Percentiles rank a stretch among this genome's conserved stretches.
Evolutionary conservation across 1,140 invertebrate genomes (phyloP).

Genomic region (Gryon sp.): DNA sequence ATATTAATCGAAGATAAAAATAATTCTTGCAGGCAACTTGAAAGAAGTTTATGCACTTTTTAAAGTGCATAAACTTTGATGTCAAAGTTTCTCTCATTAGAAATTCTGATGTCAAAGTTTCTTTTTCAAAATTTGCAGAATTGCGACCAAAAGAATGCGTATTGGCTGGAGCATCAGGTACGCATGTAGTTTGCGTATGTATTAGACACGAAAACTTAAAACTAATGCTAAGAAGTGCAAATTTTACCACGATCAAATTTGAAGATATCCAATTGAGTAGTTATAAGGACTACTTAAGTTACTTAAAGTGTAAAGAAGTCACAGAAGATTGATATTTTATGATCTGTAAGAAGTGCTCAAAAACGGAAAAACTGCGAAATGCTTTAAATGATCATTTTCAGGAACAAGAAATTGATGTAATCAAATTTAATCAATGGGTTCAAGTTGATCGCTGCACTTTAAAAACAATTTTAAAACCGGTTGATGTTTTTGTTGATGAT

Average conservation of each 20-base stretch:
- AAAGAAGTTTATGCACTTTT: conserved; percentile 60
- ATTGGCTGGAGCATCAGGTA: conserved; percentile 14
- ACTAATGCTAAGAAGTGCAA: conserved; percentile 11
- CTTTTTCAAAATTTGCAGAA: conserved; percentile 36
- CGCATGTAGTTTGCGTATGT: conserved; percentile 19
- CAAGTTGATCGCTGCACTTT: conserved; percentile 57
- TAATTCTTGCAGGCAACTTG: too few relatives aligned
- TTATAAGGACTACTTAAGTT: conserved; percentile 25
- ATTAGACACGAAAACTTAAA: conserved; percentile 47
- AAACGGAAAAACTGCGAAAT: conserved; percentile 12
- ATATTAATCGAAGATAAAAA: too few relatives aligned
- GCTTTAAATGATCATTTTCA: conserved; percentile 31
- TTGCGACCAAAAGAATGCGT: conserved; percentile 44
- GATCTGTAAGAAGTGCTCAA: conserved; percentile 14
- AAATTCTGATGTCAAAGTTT: background rate
- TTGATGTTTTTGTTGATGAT: background rate
- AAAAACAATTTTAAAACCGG: conserved; percentile 34
- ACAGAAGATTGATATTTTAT: conserved; percentile 34
- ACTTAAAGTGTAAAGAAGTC: conserved; percentile 26
- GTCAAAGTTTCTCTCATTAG: too few relatives aligned
- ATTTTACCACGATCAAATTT: background rate
- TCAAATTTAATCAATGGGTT: conserved; percentile 63
- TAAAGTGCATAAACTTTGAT: too few relatives aligned
- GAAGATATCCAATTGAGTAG: background rate
- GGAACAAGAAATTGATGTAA: conserved; percentile 47